These are phyloP conservation scores for Cantharis flavilabris DNA, from an alignment of 2,888 invertebrate species.

Conservation along the genomic window DNA sequence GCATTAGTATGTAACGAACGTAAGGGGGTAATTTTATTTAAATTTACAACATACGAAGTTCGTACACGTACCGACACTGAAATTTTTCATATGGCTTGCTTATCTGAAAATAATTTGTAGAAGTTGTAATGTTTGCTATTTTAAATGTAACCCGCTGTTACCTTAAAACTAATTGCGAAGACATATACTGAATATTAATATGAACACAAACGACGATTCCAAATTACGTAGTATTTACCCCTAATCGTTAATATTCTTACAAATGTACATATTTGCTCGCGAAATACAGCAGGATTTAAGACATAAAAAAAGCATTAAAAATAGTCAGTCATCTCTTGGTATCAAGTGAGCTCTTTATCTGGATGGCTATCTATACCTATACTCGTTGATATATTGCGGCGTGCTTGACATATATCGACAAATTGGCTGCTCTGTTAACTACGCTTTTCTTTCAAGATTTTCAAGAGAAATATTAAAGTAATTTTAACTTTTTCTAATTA, in stretches of 20 bases:
- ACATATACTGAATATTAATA: constrained; percentile 9
- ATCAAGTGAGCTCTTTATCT: neutral
- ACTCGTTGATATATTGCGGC: neutral
- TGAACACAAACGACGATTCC: neutral
- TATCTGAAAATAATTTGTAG: neutral
- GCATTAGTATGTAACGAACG: neutral
- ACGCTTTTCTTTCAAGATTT: neutral
- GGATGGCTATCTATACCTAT: neutral
- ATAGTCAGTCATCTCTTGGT: neutral
- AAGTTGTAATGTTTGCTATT: neutral
- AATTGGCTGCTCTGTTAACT: neutral
- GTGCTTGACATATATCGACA: neutral
- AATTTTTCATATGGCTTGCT: neutral
- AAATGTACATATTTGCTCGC: neutral
- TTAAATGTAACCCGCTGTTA: constrained; percentile 2
- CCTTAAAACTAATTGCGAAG: constrained; percentile 5
- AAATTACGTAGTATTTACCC: neutral
- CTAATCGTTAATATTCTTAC: neutral
- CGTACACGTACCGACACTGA: neutral
- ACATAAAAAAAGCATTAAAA: neutral
- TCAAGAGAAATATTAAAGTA: neutral
- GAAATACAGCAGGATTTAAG: neutral
- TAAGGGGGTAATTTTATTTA: neutral
- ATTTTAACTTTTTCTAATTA: neutral
- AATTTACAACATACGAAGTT: neutral